These are phyloP conservation scores for Sisor rabdophorus DNA, from an alignment of 2,113 vertebrate genomes.

Conservation along the genomic window DNA sequence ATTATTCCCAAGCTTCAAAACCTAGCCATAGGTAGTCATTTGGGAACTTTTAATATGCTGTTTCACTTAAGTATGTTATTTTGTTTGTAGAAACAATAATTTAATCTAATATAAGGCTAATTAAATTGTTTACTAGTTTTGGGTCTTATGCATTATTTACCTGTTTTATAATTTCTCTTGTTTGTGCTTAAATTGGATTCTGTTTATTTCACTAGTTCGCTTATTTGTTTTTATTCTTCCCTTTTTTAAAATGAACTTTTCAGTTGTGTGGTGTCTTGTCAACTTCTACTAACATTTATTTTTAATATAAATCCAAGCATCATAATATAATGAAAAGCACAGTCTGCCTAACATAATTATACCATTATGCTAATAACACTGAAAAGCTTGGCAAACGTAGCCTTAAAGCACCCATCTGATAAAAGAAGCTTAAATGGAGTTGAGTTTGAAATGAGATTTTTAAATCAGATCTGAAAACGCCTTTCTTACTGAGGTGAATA, in stretches of 20 bases:
- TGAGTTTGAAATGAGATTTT: slow-evolving; percentile 11
- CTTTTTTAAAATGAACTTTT: not conserved
- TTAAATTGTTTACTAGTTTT: not conserved
- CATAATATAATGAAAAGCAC: slow-evolving; percentile 3
- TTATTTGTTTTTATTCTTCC: not conserved
- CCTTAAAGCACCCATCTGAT: slow-evolving; percentile 25
- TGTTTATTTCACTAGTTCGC: not conserved
- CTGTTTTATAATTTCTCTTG: not conserved
- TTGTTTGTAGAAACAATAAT: no score
- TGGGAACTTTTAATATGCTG: no score
- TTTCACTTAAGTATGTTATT: no score
- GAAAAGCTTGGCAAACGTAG: not conserved
- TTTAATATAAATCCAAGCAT: not conserved
- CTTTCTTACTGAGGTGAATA: slow-evolving; percentile 14
- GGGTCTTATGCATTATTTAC: not conserved
- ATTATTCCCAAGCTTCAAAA: no score
- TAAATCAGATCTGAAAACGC: slow-evolving; percentile 14
- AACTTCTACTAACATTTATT: not conserved
- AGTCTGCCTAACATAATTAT: slow-evolving; percentile 4
- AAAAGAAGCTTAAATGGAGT: slow-evolving; percentile 17
- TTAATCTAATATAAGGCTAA: no score
- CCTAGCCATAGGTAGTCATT: no score
- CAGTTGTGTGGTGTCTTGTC: not conserved
- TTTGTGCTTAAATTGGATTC: not conserved
- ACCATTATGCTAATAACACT: slow-evolving; percentile 11